Evolutionary conservation across 2,888 invertebrate species (phyloP).

Genomic region (Panopea generosa): DNA sequence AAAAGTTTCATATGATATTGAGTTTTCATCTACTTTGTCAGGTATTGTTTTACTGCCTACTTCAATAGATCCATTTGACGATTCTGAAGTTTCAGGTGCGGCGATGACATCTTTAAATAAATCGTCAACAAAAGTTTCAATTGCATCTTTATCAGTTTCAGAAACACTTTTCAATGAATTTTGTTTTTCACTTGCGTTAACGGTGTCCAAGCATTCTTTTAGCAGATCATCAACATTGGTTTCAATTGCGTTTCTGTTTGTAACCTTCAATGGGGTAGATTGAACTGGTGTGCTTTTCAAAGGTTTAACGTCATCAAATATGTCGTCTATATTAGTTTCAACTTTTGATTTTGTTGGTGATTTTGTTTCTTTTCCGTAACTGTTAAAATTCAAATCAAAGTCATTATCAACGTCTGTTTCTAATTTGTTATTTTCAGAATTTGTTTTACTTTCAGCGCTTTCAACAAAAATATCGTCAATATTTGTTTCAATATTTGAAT

Average conservation of each 20-base stretch:
- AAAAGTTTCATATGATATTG: conserved; percentile 51
- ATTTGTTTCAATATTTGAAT: conserved; percentile 24
- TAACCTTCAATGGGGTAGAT: conserved; percentile 21
- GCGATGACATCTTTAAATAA: conserved; percentile 25
- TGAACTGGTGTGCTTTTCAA: conserved; percentile 14
- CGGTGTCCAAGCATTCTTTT: too few relatives aligned
- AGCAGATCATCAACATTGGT: conserved; percentile 46
- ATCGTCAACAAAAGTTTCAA: conserved; percentile 48
- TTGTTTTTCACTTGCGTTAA: too few relatives aligned
- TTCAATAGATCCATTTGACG: neutral
- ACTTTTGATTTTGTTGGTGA: conserved; percentile 6
- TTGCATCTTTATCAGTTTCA: conserved; percentile 5
- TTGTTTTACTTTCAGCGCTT: neutral
- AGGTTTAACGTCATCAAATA: conserved; percentile 17
- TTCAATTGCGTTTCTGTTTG: conserved; percentile 1
- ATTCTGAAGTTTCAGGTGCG: too few relatives aligned
- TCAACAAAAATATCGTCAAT: conserved; percentile 31
- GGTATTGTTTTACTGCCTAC: conserved; percentile 12
- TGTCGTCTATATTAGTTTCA: conserved; percentile 32
- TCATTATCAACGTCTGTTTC: conserved; percentile 47
- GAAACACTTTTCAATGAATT: too few relatives aligned
- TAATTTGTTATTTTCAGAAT: neutral
- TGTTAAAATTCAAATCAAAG: neutral
- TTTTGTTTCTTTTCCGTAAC: neutral
- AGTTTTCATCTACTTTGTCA: conserved; percentile 21